Base-by-base conservation (phyloP, 2,113 vertebrate species). In the Laticauda colubrina region DNA sequence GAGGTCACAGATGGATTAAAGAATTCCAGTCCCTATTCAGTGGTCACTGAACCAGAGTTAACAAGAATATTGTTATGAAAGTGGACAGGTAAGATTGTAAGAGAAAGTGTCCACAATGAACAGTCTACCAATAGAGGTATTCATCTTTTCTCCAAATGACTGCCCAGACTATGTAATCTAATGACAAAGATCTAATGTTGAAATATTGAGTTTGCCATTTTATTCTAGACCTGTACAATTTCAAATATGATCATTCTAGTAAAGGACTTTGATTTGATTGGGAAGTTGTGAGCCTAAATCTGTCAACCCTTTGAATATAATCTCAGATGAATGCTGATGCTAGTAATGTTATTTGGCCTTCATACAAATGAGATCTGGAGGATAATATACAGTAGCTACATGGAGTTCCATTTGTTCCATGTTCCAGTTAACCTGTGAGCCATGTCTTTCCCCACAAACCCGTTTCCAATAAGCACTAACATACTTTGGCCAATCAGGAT, bases 11-110 rank as follows among this genome's bases (percentile, higher is more conserved):
- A 64, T 57, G 96, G 96, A 96, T 97, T 96, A 96, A 93, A 93
- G 94, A 96, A 97, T 97, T 96, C 96, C 96, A 94, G 93, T 88
- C 95, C 59, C 93, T 88, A 95, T 96, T 96, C 90, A 92, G 69
- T 2, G 93, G 90, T 92, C 75, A 23, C 26, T 93, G 95, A 96
- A 95, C 43, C 94, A 8, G 48, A 3, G 56, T 91, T 93, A 95
- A 97, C 91, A 1, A 0, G 93, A 93, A 93, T 55, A 88, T 93
- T 91, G 92, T 29, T 53, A 91, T 34, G 87, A 81, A 61, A 75
- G 90, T 81, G 75, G 91, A 91, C 45, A 89, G 91, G 51, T 6
- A 87, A 89, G 56, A 88, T 91, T 26, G 69, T 85, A 89, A 4
- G 48, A 69, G 45, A 93, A 85, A 45, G 93, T 93, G 0, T 92